Evolutionary conservation across 2,113 vertebrate genomes (phyloP).

Genomic region (Muscicapa adusta): DNA sequence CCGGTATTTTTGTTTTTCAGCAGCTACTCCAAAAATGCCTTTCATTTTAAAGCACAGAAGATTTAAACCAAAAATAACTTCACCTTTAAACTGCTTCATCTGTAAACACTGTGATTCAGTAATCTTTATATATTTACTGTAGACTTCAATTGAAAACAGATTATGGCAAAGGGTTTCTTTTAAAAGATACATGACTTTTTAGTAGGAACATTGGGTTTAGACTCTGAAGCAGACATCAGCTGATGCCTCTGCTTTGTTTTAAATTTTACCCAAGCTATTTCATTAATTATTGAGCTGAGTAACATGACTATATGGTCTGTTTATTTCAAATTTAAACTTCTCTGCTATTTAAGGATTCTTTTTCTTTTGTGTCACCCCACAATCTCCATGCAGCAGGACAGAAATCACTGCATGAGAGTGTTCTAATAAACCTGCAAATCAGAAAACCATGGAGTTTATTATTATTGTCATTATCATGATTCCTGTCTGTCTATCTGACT

Average conservation of each 20-base stretch:
- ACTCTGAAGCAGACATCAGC: constrained; percentile 19
- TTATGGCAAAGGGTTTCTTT: constrained; percentile 22
- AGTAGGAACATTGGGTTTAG: constrained; percentile 11
- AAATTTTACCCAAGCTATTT: constrained; percentile 32
- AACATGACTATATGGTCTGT: background rate
- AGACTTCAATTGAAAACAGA: constrained; percentile 56
- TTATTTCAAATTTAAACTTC: constrained; percentile 29
- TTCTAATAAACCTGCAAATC: background rate
- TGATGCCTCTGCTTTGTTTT: constrained; percentile 35
- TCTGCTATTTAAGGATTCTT: background rate
- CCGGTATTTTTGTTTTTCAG: background rate
- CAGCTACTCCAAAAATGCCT: constrained; percentile 35
- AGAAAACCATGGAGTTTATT: background rate
- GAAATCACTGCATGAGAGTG: background rate
- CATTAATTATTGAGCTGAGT: constrained; percentile 35
- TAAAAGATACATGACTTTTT: constrained; percentile 29
- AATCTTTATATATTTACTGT: constrained; percentile 47
- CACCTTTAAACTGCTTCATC: constrained; percentile 56
- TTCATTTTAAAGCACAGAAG: constrained; percentile 20
- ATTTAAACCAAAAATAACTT: constrained; percentile 52
- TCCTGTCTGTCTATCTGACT: background rate
- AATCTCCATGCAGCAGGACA: background rate
- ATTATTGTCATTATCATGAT: background rate
- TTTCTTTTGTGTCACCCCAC: background rate
- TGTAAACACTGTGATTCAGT: constrained; percentile 43